Evolutionary conservation across 1,140 invertebrate genomes (phyloP), one percentile per base, ranked within the genome.

Genomic region (Diorhabda elongata): DNA sequence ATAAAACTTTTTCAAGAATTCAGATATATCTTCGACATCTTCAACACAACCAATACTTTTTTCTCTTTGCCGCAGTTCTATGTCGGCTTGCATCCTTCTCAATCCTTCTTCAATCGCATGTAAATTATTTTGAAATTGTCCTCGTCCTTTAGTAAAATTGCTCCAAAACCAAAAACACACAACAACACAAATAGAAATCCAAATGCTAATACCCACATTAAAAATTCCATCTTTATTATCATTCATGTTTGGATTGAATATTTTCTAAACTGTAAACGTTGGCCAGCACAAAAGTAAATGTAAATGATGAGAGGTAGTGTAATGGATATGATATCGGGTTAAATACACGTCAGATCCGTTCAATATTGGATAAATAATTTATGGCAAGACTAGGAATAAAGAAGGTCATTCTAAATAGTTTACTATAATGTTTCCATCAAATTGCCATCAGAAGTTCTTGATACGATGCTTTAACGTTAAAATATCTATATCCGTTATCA

Each of bases 101-200:
- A 77, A 68, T 57, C 74, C 72, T 11, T 75, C 73, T 59, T 75
- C 75, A 7, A 77, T 75, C 3, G 73, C 69, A 44, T 76, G 68
- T 6, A 77, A 65, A 66, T 76, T 74, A n/a, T 57, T 65, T n/a
- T 67, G 66, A 5, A 77, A 60, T 61, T 73, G 72, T 26, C 69
- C 61, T 66, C 73, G 74, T 8, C 75, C 74, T 61, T 66, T 75
- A 7, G 72, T 56, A 61, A 75, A 77, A 43, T 64, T 68, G 5
- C 66, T 77, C n/a, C 73, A 66, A 42, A 77, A 71, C 74, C 74
- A 77, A 42, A 77, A 59, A 44, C 69, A 69, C 7, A 73, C 9
- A 8, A 74, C 58, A 8, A 73, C 9, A 61, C 73, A 75, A 66
- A 77, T 64, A 47, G 69, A 66, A 2, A 77, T 42, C 76, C 76